Evolutionary conservation across 2,888 invertebrate genomes (phyloP), one percentile per base, ranked within the genome.

Genomic region (Drosophila aldrichi): DNA sequence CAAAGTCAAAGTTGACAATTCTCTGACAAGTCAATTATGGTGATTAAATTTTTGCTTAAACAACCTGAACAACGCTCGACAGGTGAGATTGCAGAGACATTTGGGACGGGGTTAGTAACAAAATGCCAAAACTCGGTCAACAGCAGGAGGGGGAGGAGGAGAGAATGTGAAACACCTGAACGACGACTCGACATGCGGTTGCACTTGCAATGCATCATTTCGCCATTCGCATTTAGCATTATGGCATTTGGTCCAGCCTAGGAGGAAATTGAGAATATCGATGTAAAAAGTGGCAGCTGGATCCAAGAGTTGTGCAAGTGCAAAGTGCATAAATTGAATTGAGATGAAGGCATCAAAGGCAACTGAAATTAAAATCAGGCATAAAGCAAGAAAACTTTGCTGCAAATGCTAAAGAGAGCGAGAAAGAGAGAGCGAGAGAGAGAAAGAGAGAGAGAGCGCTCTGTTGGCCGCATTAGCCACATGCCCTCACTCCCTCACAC

Each of bases 321-420:
- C 66, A 69, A 75, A 70, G 79, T 65, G 58, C 68, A 70, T 70
- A 77, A 87, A 74, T 83, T 72, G 61, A 76, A 82, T 65, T 67
- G 68, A 77, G 82, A 62, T 69, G 69, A 68, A 74, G 71, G 73
- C 74, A 72, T 70, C 74, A 82, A 77, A 72, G 66, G 71, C 63
- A 81, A 62, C 60, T 65, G 64, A 74, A 78, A 80, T 74, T 66
- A 71, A 81, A 74, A 80, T 71, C 74, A 72, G 57, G 48, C 70
- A 74, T 52, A 66, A 34, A 65, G 56, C 44, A 56, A 46, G 36
- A 51, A 62, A 59, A 54, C 14, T 49, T 60, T 36, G n/a, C 46
- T 43, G 38, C 43, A 51, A 55, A 14, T 29, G 55, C 60, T 44
- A 14, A 41, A 41, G 38, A 64, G 36, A 60, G 32, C 8, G 29